These are phyloP conservation scores for Scomber japonicus DNA, from an alignment of 2,113 vertebrate species.

Conservation along the genomic window DNA sequence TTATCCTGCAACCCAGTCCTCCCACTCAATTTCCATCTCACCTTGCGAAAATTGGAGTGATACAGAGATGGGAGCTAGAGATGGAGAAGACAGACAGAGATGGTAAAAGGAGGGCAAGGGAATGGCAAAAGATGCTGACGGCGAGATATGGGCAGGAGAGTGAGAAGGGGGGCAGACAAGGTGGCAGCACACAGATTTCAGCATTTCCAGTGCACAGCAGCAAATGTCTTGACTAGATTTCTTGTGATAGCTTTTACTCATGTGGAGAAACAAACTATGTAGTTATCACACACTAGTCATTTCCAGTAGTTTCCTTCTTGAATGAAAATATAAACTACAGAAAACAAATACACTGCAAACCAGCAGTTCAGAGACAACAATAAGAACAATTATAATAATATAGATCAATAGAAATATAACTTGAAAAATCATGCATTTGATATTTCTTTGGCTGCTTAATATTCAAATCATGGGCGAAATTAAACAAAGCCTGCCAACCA, in stretches of 20 bases:
- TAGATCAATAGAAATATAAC: conserved; percentile 24
- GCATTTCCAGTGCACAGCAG: conserved; percentile 54
- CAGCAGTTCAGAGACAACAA: conserved; percentile 5
- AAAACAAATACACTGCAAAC: conserved; percentile 33
- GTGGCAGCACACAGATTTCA: conserved; percentile 57
- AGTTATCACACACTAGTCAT: conserved; percentile 8
- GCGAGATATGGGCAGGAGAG: conserved; percentile 51
- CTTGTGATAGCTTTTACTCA: conserved; percentile 54
- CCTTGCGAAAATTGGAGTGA: conserved; percentile 81
- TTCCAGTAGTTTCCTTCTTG: conserved; percentile 6
- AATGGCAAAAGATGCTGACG: conserved; percentile 64
- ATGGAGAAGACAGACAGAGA: conserved; percentile 71
- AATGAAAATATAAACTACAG: not conserved
- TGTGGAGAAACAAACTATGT: conserved; percentile 32
- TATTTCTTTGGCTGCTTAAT: conserved; percentile 20
- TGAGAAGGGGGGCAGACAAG: conserved; percentile 54
- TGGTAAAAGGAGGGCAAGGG: conserved; percentile 65
- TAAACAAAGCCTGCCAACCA: conserved; percentile 23
- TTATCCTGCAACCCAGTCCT: conserved; percentile 81
- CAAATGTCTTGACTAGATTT: conserved; percentile 61
- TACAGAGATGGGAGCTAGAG: conserved; percentile 81
- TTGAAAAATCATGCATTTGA: conserved; percentile 24
- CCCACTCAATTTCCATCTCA: conserved; percentile 83
- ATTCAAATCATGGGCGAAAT: conserved; percentile 47
- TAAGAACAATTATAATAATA: conserved; percentile 34